Percentiles rank a stretch among this genome's conserved stretches.
These are phyloP conservation scores for Crocuta crocuta DNA, from an alignment of 2,113 vertebrate genomes.

Conservation along the genomic window DNA sequence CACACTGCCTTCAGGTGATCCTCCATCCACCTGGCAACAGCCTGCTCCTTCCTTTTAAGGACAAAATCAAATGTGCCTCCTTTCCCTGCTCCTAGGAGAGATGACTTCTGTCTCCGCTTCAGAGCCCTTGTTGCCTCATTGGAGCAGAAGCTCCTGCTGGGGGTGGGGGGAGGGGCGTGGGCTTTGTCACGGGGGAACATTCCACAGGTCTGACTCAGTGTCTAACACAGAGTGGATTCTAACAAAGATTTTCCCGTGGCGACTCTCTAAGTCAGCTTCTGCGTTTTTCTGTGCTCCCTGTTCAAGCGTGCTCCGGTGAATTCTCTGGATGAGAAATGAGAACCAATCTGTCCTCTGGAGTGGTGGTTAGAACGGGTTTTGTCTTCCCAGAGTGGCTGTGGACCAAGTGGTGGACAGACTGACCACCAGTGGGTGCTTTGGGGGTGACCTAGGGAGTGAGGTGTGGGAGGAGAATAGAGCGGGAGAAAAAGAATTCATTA, in stretches of 20 bases:
- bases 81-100: neutral
- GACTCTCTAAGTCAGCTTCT: neutral
- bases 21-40: neutral
- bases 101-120: neutral
- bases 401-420: neutral
- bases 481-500: neutral
- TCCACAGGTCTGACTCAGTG: neutral
- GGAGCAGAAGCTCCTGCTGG: neutral
- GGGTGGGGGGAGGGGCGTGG: neutral
- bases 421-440: neutral
- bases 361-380: neutral
- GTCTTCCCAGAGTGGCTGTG: neutral
- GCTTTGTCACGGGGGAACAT: neutral
- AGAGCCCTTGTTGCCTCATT: neutral
- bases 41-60: neutral
- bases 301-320: neutral
- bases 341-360: neutral
- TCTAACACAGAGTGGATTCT: neutral
- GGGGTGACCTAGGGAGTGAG: neutral
- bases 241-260: neutral
- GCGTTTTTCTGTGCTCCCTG: neutral
- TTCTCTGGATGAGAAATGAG: conserved; percentile 24
- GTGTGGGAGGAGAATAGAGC: neutral
- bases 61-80: neutral
- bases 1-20: accelerated